Percentiles rank a stretch among this genome's conserved stretches.
phyloP scores from a whole-genome alignment of 2,888 invertebrate species.

The Cerceris rybyensis region DNA sequence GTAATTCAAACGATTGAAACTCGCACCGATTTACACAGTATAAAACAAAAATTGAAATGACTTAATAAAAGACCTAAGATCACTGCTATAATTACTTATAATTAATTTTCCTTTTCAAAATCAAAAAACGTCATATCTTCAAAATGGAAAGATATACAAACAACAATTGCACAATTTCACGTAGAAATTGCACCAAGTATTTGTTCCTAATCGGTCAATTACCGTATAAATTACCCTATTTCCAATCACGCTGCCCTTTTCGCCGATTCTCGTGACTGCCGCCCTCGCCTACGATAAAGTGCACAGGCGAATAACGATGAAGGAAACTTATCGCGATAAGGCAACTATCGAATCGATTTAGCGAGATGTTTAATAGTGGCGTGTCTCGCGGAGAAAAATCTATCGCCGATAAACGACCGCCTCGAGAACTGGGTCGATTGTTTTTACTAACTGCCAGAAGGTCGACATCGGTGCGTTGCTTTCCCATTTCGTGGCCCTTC shows the following conservation, averaged over 20 bases:
- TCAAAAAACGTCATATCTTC: too few relatives aligned
- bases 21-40: too few relatives aligned
- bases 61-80: too few relatives aligned
- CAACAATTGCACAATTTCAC: too few relatives aligned
- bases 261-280: not conserved
- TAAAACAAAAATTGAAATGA: too few relatives aligned
- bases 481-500: conserved; percentile 19
- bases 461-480: conserved; percentile 10
- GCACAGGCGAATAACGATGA: conserved; percentile 8
- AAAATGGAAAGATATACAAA: too few relatives aligned
- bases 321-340: conserved; percentile 31
- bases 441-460: conserved; percentile 3
- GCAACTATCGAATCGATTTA: conserved; percentile 26
- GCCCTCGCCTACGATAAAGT: not conserved
- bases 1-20: too few relatives aligned
- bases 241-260: conserved; percentile 2
- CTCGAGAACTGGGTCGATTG: conserved; percentile 22
- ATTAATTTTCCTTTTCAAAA: too few relatives aligned
- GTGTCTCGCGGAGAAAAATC: conserved; percentile 9
- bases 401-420: conserved; percentile 10
- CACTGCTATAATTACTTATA: too few relatives aligned
- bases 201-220: too few relatives aligned
- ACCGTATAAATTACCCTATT: not conserved
- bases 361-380: conserved; percentile 7
- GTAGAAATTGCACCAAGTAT: not conserved